phyloP scores from a whole-genome alignment of 2,797 vertebrate genomes.

The Thaleichthys pacificus region DNA sequence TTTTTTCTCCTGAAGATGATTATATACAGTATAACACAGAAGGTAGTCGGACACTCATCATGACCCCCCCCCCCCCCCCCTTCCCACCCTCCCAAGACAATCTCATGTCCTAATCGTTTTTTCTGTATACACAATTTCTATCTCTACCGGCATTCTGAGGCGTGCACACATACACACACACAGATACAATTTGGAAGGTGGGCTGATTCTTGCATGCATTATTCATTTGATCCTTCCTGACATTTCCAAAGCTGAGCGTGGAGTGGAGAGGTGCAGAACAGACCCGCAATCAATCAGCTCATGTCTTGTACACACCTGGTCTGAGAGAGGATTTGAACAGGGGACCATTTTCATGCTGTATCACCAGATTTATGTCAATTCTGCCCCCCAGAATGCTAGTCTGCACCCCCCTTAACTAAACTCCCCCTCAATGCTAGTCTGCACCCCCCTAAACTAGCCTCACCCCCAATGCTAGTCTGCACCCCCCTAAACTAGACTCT shows the following conservation, averaged over 20 bases:
- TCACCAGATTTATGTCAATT: background rate
- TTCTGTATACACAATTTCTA: background rate
- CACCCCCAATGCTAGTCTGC: no score
- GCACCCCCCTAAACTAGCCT: no score
- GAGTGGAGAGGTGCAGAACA: conserved; percentile 55
- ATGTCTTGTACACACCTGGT: conserved; percentile 66
- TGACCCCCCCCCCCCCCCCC: no score
- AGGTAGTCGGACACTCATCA: background rate
- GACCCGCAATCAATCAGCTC: conserved; percentile 66
- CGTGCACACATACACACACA: conserved; percentile 1
- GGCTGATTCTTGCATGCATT: conserved; percentile 56
- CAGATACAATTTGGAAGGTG: conserved; percentile 43
- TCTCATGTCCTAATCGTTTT: background rate
- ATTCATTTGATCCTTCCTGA: conserved; percentile 71
- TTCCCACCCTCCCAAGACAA: background rate
- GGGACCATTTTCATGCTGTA: conserved; percentile 45
- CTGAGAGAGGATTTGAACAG: conserved; percentile 52
- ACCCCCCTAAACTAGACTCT: no score
- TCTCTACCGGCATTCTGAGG: conserved; percentile 2
- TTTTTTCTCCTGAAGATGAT: background rate
- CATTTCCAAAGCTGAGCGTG: conserved; percentile 58
- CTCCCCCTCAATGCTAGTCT: no score
- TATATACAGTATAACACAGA: background rate
- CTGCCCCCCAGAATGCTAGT: background rate
- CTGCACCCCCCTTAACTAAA: background rate